These are phyloP conservation scores for Trissolcus brochymenae DNA, from an alignment of 2,888 invertebrate genomes.

Conservation along the genomic window DNA sequence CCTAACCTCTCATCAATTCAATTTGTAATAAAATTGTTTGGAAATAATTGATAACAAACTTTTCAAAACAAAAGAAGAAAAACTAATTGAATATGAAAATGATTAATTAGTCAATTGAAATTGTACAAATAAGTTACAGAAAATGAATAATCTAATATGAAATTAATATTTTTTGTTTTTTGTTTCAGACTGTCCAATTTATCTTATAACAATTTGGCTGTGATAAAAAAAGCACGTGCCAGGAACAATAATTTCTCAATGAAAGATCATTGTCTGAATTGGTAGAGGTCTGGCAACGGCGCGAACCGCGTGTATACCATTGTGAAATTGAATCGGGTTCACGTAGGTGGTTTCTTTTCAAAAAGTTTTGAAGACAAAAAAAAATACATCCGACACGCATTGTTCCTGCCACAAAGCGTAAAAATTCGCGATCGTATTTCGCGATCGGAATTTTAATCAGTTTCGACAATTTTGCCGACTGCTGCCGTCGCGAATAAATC, in stretches of 20 bases:
- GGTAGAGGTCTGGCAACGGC: conserved; percentile 32
- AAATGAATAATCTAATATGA: no score
- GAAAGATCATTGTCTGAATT: conserved; percentile 55
- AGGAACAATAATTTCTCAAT: conserved; percentile 48
- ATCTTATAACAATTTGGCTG: conserved; percentile 22
- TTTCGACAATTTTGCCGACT: conserved; percentile 39
- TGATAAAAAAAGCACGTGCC: conserved; percentile 50
- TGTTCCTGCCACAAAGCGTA: conserved; percentile 33
- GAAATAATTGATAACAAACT: no score
- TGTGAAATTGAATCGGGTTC: conserved; percentile 48
- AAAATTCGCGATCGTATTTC: conserved; percentile 39
- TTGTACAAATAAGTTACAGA: no score
- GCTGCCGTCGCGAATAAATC: conserved; percentile 40
- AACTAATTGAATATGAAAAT: no score
- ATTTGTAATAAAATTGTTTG: no score
- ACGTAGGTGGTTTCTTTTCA: conserved; percentile 46
- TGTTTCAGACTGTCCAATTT: conserved; percentile 31
- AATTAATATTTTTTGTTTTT: no score
- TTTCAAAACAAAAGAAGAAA: no score
- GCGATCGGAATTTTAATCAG: conserved; percentile 53
- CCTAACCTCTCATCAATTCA: neutral
- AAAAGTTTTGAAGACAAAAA: neutral
- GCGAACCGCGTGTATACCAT: conserved; percentile 33
- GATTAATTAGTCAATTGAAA: no score
- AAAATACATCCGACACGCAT: conserved; percentile 41